Conservation (phyloP, 2,113 vertebrate genomes). For the Peromyscus leucopus region DNA sequence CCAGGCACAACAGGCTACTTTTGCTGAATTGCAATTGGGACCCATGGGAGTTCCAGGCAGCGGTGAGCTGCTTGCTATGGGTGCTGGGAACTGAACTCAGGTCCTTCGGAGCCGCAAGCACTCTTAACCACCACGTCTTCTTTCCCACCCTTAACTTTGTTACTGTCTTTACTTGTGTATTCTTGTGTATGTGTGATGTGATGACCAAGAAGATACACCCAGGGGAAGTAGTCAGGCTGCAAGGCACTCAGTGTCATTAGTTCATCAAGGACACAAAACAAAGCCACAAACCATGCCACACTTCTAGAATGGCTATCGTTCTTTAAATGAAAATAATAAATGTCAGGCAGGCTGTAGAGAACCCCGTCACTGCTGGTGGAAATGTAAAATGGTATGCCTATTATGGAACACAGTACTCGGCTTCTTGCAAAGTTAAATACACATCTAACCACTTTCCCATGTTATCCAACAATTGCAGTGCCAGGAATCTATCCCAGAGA, state of each 20-base stretch:
- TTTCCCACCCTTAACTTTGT: background rate
- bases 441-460: background rate
- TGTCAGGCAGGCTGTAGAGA: background rate
- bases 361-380: no score
- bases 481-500: background rate
- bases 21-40: background rate
- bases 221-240: background rate
- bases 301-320: background rate
- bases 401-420: background rate
- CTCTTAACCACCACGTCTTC: background rate
- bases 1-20: background rate
- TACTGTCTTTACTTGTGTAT: background rate
- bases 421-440: background rate
- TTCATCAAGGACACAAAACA: background rate
- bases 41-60: background rate
- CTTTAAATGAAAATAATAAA: background rate
- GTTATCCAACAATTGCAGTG: background rate
- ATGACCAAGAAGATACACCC: background rate
- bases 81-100: background rate
- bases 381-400: background rate
- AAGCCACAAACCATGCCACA: background rate
- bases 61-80: no score
- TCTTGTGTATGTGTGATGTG: background rate
- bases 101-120: background rate
- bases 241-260: background rate